Evolutionary conservation across 2,888 invertebrate species (phyloP).

Genomic region (Ptilodon capucinus): DNA sequence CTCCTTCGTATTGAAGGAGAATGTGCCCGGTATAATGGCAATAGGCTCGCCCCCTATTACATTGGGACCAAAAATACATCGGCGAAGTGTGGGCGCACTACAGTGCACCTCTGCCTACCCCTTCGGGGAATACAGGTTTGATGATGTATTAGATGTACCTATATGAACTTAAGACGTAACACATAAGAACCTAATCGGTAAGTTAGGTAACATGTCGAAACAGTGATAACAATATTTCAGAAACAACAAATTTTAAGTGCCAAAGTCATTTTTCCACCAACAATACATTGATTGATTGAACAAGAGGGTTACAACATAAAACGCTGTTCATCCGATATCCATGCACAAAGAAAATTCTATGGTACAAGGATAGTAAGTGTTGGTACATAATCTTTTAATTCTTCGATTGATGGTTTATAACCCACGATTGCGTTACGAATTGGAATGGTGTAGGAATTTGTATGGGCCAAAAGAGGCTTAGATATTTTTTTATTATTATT

Average conservation of each 20-base stretch:
- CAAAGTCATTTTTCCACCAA: slow-evolving; percentile 25
- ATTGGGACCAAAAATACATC: too few relatives aligned
- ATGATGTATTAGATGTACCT: too few relatives aligned
- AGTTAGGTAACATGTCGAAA: slow-evolving; percentile 8
- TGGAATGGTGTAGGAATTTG: slow-evolving; percentile 22
- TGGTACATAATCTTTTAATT: slow-evolving; percentile 14
- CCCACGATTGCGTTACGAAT: slow-evolving; percentile 19
- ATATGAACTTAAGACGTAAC: too few relatives aligned
- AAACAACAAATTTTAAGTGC: background rate
- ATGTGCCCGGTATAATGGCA: too few relatives aligned
- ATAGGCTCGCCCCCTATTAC: too few relatives aligned
- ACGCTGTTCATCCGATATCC: slow-evolving; percentile 4
- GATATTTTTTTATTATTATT: slow-evolving; percentile 3
- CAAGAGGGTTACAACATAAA: slow-evolving; percentile 33
- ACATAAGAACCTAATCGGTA: too few relatives aligned
- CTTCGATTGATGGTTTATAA: slow-evolving; percentile 4
- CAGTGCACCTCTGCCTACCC: too few relatives aligned
- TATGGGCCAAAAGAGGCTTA: slow-evolving; percentile 16
- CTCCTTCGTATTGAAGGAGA: too few relatives aligned
- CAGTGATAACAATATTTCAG: slow-evolving; percentile 11
- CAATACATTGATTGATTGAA: slow-evolving; percentile 38
- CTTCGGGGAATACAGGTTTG: too few relatives aligned
- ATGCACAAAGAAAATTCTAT: slow-evolving; percentile 18
- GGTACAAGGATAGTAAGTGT: slow-evolving; percentile 24
- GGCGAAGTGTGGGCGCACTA: too few relatives aligned